phyloP scores from a whole-genome alignment of 2,797 vertebrate species.

The Pelodytes ibericus region DNA sequence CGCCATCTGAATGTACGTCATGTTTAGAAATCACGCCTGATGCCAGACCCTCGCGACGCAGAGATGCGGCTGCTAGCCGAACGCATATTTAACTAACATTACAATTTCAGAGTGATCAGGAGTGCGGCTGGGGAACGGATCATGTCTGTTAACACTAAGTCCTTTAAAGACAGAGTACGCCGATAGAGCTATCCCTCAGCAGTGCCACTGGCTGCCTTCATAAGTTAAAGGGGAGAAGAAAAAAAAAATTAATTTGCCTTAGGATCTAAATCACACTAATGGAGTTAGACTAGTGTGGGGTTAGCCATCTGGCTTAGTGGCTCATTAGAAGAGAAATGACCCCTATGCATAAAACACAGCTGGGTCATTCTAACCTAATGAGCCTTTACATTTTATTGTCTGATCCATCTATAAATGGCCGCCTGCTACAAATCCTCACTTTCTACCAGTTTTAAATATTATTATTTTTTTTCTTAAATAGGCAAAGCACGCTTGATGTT shows the following conservation, averaged over 20 bases:
- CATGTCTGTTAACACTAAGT: not conserved
- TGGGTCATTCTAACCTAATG: slow-evolving; percentile 67
- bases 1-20: too few relatives aligned
- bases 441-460: too few relatives aligned
- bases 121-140: not conserved
- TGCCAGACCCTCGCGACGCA: not conserved
- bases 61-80: not conserved
- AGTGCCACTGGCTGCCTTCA: slow-evolving; percentile 26
- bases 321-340: slow-evolving; percentile 69
- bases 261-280: slow-evolving; percentile 63
- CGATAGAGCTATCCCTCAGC: slow-evolving; percentile 31
- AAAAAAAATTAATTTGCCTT: slow-evolving; percentile 58
- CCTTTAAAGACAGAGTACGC: slow-evolving; percentile 32
- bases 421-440: slow-evolving; percentile 23
- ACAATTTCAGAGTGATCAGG: slow-evolving; percentile 1
- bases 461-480: too few relatives aligned
- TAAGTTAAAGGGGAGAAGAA: not conserved
- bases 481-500: too few relatives aligned
- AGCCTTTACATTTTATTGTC: slow-evolving; percentile 64
- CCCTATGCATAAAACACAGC: slow-evolving; percentile 60
- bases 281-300: slow-evolving; percentile 54
- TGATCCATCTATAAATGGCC: slow-evolving; percentile 49
- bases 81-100: slow-evolving; percentile 21
- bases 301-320: slow-evolving; percentile 64
- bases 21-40: too few relatives aligned